Evolutionary conservation across 2,797 vertebrate genomes (phyloP), one percentile per base, ranked within the genome.

Genomic region (Percopsis omiscomaycus): DNA sequence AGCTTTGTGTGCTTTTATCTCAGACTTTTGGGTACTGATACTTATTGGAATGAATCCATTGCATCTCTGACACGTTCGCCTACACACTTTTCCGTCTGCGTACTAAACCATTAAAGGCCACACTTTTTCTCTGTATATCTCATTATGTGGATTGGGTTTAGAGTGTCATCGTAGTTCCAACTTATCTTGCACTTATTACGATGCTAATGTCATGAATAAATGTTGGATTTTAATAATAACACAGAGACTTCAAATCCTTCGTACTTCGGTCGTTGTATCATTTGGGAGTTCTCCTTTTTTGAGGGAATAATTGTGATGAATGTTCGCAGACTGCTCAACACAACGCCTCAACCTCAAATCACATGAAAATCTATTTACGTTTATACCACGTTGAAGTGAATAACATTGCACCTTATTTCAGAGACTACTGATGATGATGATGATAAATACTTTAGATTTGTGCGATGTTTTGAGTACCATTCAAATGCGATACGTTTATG

Each of bases 161-260:
- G 67, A 74, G 81, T 84, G 84, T 85, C 82, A 82, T 82, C 74
- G 73, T 76, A 66, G 64, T 79, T 86, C 78, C 61, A 76, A 83
- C 12, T 79, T 85, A 84, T 88, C 84, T 77, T 22, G 58, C 80
- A 71, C 76, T 87, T 89, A 89, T 87, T 86, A 84, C 71, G 76
- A 83, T 85, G 84, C 80, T 83, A 88, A 87, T 88, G 80, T 87
- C 83, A 76, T 52, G 71, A 88, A 75, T 82, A 85, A 87, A 85
- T 85, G 80, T 86, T 88, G 82, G 81, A 78, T 88, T 89, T 91
- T 84, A 84, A 89, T 85, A 89, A 87, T 81, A 84, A 88, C 86
- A 82, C 59, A 83, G 78, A 82, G 60, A 65, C 74, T 83, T 84
- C 55, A 78, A 84, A 86, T 85, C 80, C 68, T 53, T 66, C 69